These are phyloP conservation scores for Scytalopus superciliaris DNA, from an alignment of 2,113 vertebrate genomes.

Conservation along the genomic window DNA sequence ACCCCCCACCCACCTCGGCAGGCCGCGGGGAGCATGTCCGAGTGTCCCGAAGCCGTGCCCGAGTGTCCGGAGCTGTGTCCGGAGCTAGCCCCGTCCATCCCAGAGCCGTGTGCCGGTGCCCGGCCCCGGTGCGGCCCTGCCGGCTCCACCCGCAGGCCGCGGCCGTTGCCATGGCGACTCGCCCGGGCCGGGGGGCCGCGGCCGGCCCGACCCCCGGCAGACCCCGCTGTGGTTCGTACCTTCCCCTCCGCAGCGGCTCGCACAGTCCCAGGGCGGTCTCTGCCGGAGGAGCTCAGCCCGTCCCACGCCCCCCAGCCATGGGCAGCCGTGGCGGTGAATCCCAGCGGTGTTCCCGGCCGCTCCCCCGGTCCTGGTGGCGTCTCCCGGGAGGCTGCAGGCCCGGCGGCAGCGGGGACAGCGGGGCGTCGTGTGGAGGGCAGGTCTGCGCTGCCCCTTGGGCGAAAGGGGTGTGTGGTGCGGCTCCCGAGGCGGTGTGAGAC, in stretches of 20 bases:
- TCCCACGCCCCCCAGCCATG: background rate
- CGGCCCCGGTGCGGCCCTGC: background rate
- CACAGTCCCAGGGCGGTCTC: background rate
- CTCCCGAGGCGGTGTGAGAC: too few species aligned
- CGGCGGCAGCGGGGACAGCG: background rate
- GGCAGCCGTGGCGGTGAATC: background rate
- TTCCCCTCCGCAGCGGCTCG: background rate
- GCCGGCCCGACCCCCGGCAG: too few species aligned
- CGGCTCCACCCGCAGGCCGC: background rate
- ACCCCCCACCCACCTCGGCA: background rate
- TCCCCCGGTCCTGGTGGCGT: too few species aligned
- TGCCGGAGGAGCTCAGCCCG: too few species aligned
- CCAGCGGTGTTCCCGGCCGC: too few species aligned
- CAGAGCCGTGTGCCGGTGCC: background rate
- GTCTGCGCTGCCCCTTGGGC: background rate
- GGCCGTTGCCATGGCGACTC: background rate
- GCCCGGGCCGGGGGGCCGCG: too few species aligned
- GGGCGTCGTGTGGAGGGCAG: background rate
- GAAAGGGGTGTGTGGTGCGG: too few species aligned
- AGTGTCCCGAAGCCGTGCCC: too few species aligned
- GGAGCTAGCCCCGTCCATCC: too few species aligned
- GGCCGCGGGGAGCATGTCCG: background rate
- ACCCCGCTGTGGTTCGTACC: accelerated
- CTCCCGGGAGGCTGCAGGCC: background rate
- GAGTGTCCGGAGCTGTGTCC: too few species aligned